Evolutionary conservation across 2,797 vertebrate species (phyloP), one percentile per base, ranked within the genome.

Genomic region (Chiroxiphia lanceolata): DNA sequence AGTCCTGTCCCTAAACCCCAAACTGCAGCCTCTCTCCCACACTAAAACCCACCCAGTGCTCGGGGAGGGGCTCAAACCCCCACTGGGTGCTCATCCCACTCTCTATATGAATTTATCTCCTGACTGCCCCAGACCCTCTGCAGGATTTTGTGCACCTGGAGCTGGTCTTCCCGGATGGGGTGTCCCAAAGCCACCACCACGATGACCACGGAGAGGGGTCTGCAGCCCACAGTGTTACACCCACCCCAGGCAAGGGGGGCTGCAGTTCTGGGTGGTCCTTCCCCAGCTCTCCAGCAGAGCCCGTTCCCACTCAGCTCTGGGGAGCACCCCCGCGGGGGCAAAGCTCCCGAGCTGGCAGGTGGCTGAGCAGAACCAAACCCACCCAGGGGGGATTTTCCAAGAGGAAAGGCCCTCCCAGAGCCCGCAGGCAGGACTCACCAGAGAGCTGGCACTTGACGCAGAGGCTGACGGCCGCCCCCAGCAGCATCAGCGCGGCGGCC

Each of bases 381-480:
- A 0, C 45, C 10, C 2, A 0, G n/a, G 18, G 36, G n/a, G 45
- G 29, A 61, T 16, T 45, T 7, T 31, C 44, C 44, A 4, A 13
- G 38, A 36, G 33, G 21, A 38, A 64, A 33, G 18, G 10, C 20
- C 33, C 12, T 31, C 9, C 25, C 0, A 0, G 33, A 13, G 18
- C 25, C 6, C 2, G 1, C 0, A 0, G 34, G 48, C 21, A 59
- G 74, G 11, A 33, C 81, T 95, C 60, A 98, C 98, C 97, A 0
- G 83, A 78, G 40, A 18, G 93, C 48, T 86, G 95, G 81, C 98
- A 98, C 72, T 61, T 95, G 74, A 96, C 9, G 2, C 98, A 98
- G 68, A 98, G 78, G 86, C 97, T 84, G 5, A 96, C 25, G 0
- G 75, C 59, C 0, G 53, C 87, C 19, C 96, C 97, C 2, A 98